These are phyloP conservation scores for Pseudochromis fuscus DNA, from an alignment of 2,797 vertebrate genomes.

Conservation along the genomic window DNA sequence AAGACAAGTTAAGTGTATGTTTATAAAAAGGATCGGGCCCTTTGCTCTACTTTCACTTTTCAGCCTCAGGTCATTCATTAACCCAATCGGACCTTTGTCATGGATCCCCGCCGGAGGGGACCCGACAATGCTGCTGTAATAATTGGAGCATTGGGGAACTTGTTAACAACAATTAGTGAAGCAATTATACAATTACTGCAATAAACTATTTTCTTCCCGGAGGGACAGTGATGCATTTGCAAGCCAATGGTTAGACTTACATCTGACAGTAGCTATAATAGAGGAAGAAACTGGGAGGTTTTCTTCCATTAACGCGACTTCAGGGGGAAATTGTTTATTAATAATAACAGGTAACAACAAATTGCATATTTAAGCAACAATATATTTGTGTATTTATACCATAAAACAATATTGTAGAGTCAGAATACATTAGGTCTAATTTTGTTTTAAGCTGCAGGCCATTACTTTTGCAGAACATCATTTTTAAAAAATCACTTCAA, in stretches of 20 bases:
- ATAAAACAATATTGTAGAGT: too few relatives aligned
- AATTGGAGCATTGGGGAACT: conserved; percentile 83
- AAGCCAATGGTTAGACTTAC: conserved; percentile 75
- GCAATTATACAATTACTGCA: conserved; percentile 89
- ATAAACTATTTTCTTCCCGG: conserved; percentile 80
- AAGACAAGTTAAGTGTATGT: conserved; percentile 83
- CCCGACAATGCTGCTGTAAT: conserved; percentile 76
- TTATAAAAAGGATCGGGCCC: conserved; percentile 71
- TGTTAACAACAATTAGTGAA: conserved; percentile 90
- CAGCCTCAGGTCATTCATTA: conserved; percentile 85
- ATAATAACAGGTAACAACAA: too few relatives aligned
- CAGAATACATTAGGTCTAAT: too few relatives aligned
- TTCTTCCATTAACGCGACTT: conserved; percentile 3
- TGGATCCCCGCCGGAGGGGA: conserved; percentile 73
- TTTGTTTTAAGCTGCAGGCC: not conserved
- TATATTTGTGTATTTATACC: too few relatives aligned
- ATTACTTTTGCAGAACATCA: not conserved
- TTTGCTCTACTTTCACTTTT: conserved; percentile 73
- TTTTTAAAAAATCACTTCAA: not conserved
- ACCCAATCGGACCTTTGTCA: conserved; percentile 80
- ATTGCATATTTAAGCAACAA: not conserved
- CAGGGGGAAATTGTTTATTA: not conserved
- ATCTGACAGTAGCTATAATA: conserved; percentile 6
- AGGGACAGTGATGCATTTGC: conserved; percentile 76
- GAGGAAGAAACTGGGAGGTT: conserved; percentile 13